Evolutionary conservation across 1,140 invertebrate genomes (phyloP).

Genomic region (Helicorthomorpha holstii): DNA sequence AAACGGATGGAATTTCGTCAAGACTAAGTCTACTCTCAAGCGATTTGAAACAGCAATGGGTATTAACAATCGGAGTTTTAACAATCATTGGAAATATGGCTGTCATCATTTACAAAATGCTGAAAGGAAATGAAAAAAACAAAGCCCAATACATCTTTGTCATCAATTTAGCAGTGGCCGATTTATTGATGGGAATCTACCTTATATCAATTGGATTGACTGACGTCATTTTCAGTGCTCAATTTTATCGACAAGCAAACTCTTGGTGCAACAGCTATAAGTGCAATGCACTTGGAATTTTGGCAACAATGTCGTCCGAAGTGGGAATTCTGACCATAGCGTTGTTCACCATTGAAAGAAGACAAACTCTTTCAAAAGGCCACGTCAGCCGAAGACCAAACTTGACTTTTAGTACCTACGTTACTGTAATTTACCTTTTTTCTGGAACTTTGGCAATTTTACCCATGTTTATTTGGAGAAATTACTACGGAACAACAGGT

Average conservation of each 20-base stretch:
- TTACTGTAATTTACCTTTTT: neutral
- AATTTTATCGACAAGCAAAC: slow-evolving; percentile 41
- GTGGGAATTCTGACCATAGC: slow-evolving; percentile 54
- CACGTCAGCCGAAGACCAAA: slow-evolving; percentile 34
- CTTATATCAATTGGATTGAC: slow-evolving; percentile 47
- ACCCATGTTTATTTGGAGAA: slow-evolving; percentile 45
- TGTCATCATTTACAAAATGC: no score
- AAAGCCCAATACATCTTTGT: slow-evolving; percentile 37
- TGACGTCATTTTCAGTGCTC: slow-evolving; percentile 42
- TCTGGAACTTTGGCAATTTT: slow-evolving; percentile 41
- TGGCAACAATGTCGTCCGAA: slow-evolving; percentile 51
- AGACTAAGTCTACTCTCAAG: no score
- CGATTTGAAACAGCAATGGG: no score
- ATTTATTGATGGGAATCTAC: slow-evolving; percentile 63
- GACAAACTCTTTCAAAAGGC: slow-evolving; percentile 36
- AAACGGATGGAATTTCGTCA: slow-evolving; percentile 50
- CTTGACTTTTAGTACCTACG: slow-evolving; percentile 40
- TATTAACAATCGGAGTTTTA: no score
- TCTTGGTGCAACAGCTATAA: slow-evolving; percentile 49
- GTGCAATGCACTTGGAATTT: slow-evolving; percentile 41
- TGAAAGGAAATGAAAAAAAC: slow-evolving; percentile 29
- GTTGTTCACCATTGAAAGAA: slow-evolving; percentile 55
- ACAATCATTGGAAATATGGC: no score
- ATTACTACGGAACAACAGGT: slow-evolving; percentile 40
- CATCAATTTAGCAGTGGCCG: slow-evolving; percentile 45